These are phyloP conservation scores for Conus canariensis DNA, from an alignment of 2,888 invertebrate species.

Conservation along the genomic window DNA sequence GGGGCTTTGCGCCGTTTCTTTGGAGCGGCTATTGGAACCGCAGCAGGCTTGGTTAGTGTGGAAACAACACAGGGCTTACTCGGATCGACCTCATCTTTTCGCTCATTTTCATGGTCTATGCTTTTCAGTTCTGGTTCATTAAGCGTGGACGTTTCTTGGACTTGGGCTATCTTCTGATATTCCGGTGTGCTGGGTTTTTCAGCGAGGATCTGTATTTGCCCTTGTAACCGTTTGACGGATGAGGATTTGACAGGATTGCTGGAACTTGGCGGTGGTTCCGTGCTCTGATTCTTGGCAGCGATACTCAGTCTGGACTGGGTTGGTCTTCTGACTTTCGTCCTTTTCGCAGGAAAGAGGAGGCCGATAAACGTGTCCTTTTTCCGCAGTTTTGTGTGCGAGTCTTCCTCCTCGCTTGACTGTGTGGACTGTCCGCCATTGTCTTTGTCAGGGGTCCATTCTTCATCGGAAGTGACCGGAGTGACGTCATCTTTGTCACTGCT, in stretches of 20 bases:
- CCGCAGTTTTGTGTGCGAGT: not conserved
- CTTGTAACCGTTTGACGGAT: not conserved
- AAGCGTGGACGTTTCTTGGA: not conserved
- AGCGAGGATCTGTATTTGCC: not conserved
- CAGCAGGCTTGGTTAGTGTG: not conserved
- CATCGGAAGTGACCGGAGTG: constrained; percentile 36
- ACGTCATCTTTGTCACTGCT: not conserved
- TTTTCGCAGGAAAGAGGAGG: not conserved
- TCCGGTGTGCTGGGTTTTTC: not conserved
- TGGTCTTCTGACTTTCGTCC: not conserved
- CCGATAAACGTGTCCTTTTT: not conserved
- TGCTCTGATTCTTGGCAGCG: not conserved
- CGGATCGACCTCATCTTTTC: not conserved
- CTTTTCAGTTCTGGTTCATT: not conserved
- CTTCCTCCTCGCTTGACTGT: not conserved
- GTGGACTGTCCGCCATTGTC: constrained; percentile 3
- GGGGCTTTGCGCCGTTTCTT: constrained; percentile 42
- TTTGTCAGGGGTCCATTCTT: constrained; percentile 46
- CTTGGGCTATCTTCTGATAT: not conserved
- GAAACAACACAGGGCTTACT: not conserved
- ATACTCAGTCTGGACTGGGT: not conserved
- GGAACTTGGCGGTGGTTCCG: not conserved
- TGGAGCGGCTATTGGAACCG: not conserved
- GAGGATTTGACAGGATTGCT: not conserved
- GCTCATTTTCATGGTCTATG: not conserved